These are phyloP conservation scores for Drosophila macrospina DNA, from an alignment of 2,888 invertebrate species.

Conservation along the genomic window DNA sequence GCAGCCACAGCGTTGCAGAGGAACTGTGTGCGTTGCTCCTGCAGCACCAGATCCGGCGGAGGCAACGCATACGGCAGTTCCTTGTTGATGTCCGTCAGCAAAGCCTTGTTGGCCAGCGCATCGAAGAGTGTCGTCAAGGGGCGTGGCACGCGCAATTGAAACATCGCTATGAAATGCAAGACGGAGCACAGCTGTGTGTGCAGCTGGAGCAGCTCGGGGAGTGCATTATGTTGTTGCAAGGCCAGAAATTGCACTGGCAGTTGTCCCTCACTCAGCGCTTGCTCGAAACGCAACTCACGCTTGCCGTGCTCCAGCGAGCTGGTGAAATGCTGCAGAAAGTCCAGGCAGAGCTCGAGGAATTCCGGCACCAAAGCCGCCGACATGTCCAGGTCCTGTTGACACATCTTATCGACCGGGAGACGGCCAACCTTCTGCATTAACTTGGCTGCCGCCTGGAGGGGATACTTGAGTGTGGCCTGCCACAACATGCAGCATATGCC, in stretches of 20 bases:
- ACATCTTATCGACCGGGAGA: conserved; percentile 93
- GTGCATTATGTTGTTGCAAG: conserved; percentile 90
- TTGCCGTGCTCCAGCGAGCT: conserved; percentile 80
- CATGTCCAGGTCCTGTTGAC: conserved; percentile 91
- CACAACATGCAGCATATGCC: conserved; percentile 95
- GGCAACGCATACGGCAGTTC: conserved; percentile 88
- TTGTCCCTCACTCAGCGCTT: conserved; percentile 83
- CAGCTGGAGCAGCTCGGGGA: conserved; percentile 91
- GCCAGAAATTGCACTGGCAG: conserved; percentile 90
- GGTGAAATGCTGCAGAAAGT: conserved; percentile 81
- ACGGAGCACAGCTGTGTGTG: conserved; percentile 92
- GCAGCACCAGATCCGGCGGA: conserved; percentile 89
- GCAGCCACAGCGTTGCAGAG: conserved; percentile 90
- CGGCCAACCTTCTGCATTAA: conserved; percentile 93
- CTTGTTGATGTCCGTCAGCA: conserved; percentile 84
- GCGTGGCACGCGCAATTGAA: conserved; percentile 90
- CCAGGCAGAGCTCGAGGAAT: conserved; percentile 88
- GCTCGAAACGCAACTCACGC: conserved; percentile 83
- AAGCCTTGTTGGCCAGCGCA: conserved; percentile 88
- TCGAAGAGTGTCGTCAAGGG: conserved; percentile 92
- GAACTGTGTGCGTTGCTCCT: conserved; percentile 89
- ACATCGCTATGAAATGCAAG: conserved; percentile 92
- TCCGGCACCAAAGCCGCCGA: conserved; percentile 88
- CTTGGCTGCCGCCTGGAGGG: conserved; percentile 91
- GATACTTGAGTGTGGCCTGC: conserved; percentile 94